Evolutionary conservation across 2,113 vertebrate genomes (phyloP), one percentile per base, ranked within the genome.

Genomic region (Datnioides undecimradiatus): DNA sequence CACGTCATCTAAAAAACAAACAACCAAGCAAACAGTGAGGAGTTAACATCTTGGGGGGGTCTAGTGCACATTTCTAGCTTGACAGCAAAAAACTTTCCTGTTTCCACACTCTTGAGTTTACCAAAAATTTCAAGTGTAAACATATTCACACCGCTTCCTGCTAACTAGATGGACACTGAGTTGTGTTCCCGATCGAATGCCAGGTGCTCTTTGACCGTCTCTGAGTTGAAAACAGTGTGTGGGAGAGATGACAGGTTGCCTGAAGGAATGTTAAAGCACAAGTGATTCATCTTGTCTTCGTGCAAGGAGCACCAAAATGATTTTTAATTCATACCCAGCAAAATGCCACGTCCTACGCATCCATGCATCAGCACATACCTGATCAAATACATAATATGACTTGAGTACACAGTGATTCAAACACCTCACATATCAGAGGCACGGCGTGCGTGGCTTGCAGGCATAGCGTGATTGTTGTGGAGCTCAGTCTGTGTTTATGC

Each of bases 201-300:
- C 88, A 84, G 80, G 66, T 87, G 80, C 82, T 85, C 80, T 83
- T 79, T 88, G 84, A 78, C 83, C 82, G 68, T 70, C 75, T 86
- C 76, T 19, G 73, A 77, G 85, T 85, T 76, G 67, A 85, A 88
- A 89, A 67, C 59, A 55, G 62, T 55, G 88, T 60, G 91, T 93
- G 91, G 93, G 91, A 79, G 80, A 81, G 57, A 80, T 91, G 88
- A 92, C 85, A 85, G 75, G 76, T 80, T 88, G 87, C 83, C 79
- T 78, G 66, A 87, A 91, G 85, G 65, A 88, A 91, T 43, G 69
- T 83, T 88, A 73, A 88, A 90, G 80, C 79, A 54, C 49, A 17
- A 84, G 67, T 91, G 90, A 92, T 86, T 92, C 86, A 92, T 88
- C 73, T 81, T 63, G 59, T 90, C 81, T 68, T 77, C 2, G n/a